phyloP scores from a whole-genome alignment of 2,113 vertebrate genomes.

The Hippolais icterina region DNA sequence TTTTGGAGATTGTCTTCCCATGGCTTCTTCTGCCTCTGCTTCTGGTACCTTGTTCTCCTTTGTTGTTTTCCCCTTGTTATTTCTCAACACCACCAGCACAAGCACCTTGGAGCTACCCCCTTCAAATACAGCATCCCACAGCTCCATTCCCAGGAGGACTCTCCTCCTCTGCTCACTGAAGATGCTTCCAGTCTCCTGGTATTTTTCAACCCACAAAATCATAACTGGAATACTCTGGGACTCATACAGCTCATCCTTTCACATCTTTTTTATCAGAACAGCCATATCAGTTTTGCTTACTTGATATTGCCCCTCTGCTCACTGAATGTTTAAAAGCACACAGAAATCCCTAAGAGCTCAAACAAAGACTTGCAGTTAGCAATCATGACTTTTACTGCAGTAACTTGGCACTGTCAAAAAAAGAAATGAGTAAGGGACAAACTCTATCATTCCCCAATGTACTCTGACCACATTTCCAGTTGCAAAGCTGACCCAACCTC shows the following conservation, averaged over 20 bases:
- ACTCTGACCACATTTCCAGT: background rate
- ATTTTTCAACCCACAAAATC: background rate
- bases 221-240: background rate
- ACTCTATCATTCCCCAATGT: background rate
- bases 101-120: accelerated
- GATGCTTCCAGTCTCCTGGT: background rate
- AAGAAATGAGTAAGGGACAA: background rate
- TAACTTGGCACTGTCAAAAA: background rate
- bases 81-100: background rate
- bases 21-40: background rate
- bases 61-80: background rate
- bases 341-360: background rate
- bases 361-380: background rate
- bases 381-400: background rate
- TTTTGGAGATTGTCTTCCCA: background rate
- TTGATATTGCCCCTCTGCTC: background rate
- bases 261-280: background rate
- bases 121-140: background rate
- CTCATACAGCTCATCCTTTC: background rate
- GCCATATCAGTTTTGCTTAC: background rate
- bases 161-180: background rate
- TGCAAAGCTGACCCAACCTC: background rate
- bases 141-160: background rate
- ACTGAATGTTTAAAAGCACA: background rate
- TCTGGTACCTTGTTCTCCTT: background rate